Base-by-base conservation (phyloP, 2,113 vertebrate species). In the Campylorhamphus procurvoides region DNA sequence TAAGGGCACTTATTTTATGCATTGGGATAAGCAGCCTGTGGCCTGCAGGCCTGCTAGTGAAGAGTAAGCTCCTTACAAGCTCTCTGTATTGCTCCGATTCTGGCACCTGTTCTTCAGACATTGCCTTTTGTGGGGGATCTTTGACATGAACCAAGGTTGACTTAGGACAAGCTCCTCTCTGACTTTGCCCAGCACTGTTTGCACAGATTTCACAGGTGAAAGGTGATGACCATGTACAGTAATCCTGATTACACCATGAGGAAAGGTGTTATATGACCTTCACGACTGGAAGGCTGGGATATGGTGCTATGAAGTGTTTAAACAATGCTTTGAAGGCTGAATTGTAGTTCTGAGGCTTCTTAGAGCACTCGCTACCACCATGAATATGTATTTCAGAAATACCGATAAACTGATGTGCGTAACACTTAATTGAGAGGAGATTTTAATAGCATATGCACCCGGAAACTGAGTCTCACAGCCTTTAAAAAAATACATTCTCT, bases 381-480 rank as follows among this genome's bases (percentile, higher is more conserved):
- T 5, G 2, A 31, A 7, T 24, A 15, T 74, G 84, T 16, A 74
- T 78, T 92, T 86, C 46, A 23, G 14, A 53, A 62, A 25, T 53
- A 46, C 10, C 0, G 1, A n/a, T 71, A 49, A 53, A n/a, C 15
- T 58, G 14, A 52, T 72, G n/a, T 68, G 62, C 3, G 0, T 13
- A 64, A 60, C 14, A 58, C n/a, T 24, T 81, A 56, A 39, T 1
- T 52, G 55, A 84, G 28, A 39, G 40, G 49, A 68, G 22, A 66
- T 84, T 78, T 75, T 42, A 53, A 35, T 67, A 78, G 58, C 25
- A 24, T 12, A 42, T 20, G 18, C 35, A 67, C 25, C 33, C 76
- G 39, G 35, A 88, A 89, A 42, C 23, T 20, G 28, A 66, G 31
- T 63, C 55, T 44, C 18, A 14, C 7, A 31, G 25, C 18, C 25